A percentile compares a stretch with the other conserved stretches of the same genome.
phyloP scores from a whole-genome alignment of 2,888 invertebrate species.

The Strigamia crassipes region DNA sequence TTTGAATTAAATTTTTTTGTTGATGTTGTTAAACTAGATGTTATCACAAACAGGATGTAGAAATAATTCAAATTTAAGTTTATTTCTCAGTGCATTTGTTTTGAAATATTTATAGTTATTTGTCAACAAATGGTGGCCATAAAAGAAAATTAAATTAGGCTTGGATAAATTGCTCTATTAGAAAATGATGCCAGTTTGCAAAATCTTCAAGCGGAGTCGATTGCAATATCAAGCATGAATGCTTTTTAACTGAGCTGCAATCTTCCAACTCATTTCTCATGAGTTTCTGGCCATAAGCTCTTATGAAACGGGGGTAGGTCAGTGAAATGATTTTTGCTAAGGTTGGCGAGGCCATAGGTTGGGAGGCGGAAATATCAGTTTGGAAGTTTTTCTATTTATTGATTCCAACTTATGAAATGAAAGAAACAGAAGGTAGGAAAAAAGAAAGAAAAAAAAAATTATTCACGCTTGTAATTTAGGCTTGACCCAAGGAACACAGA shows the following conservation, averaged over 20 bases:
- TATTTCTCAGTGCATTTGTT: neutral
- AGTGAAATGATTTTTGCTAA: constrained; percentile 16
- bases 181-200: constrained; percentile 35
- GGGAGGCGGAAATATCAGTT: neutral
- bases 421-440: neutral
- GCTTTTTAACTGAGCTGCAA: constrained; percentile 39
- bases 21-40: neutral
- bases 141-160: constrained; percentile 31
- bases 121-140: neutral
- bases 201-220: constrained; percentile 13
- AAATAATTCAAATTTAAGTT: neutral
- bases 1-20: neutral
- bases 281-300: constrained; percentile 28
- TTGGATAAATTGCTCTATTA: neutral
- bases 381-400: constrained; percentile 18
- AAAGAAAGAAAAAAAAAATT: neutral
- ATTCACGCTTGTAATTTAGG: neutral
- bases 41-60: neutral
- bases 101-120: neutral
- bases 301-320: constrained; percentile 1
- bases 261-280: constrained; percentile 42
- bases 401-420: neutral
- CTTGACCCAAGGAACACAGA: too few species aligned
- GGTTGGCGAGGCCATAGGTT: neutral
- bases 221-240: constrained; percentile 36